Conservation (phyloP, 2,888 invertebrate genomes). For the Halictus ligatus region DNA sequence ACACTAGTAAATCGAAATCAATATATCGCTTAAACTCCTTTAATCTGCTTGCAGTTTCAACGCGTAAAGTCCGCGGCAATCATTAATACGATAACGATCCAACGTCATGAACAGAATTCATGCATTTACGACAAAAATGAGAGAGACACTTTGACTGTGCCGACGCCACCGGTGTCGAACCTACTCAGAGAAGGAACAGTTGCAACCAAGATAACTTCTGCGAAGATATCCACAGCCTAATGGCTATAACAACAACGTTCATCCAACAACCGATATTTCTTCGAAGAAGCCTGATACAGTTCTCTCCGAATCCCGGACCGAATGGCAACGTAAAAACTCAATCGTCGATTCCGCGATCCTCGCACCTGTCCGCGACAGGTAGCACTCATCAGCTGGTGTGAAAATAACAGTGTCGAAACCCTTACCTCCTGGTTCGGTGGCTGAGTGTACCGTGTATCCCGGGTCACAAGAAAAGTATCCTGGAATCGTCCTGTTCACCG, state of each 20-base stretch:
- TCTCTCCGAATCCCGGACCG: background rate
- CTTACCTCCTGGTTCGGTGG: conserved; percentile 44
- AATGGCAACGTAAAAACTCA: background rate
- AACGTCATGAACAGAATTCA: no score
- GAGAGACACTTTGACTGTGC: no score
- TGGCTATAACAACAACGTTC: background rate
- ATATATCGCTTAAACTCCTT: no score
- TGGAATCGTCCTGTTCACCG: conserved; percentile 33
- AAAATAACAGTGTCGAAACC: background rate
- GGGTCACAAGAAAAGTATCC: conserved; percentile 34
- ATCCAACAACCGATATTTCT: background rate
- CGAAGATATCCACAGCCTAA: background rate
- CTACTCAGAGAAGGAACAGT: background rate
- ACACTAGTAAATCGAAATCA: no score
- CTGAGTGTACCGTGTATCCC: conserved; percentile 15
- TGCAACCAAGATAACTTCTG: background rate
- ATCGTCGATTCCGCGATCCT: background rate
- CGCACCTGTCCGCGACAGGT: conserved; percentile 1
- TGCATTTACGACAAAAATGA: no score
- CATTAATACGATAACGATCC: no score
- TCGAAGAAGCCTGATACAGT: background rate
- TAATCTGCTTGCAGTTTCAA: no score
- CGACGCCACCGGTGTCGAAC: no score
- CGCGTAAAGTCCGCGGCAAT: no score
- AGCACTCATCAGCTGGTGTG: background rate